These are phyloP conservation scores for Coenonympha arcania DNA, from an alignment of 2,888 invertebrate species.

Conservation along the genomic window DNA sequence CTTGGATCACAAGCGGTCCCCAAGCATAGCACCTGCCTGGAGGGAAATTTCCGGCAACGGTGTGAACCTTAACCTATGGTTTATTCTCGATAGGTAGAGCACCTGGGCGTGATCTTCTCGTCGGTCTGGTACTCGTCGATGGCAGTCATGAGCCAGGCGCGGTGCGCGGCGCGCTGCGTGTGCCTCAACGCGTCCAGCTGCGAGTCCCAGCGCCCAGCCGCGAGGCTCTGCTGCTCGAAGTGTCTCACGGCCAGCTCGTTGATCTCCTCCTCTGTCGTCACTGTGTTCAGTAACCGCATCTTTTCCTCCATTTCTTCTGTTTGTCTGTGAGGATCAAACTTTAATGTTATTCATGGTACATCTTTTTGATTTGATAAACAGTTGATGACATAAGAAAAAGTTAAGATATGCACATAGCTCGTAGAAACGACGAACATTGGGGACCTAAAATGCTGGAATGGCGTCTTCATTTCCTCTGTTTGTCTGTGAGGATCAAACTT, in stretches of 20 bases:
- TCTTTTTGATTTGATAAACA: no score
- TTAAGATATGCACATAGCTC: no score
- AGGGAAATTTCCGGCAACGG: no score
- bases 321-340: conserved; percentile 71
- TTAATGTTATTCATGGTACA: background rate
- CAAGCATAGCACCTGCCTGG: no score
- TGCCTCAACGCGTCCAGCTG: conserved; percentile 88
- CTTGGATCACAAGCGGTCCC: no score
- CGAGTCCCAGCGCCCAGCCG: conserved; percentile 89
- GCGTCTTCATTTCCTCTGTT: conserved; percentile 92
- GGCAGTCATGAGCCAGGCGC: conserved; percentile 90
- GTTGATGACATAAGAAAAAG: no score
- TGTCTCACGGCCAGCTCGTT: conserved; percentile 87
- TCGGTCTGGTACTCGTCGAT: conserved; percentile 67
- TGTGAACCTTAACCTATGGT: no score
- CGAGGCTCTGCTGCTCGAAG: conserved; percentile 86
- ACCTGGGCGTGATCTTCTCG: conserved; percentile 77
- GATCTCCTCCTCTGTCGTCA: conserved; percentile 87
- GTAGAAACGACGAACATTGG: no score
- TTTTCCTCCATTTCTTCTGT: conserved; percentile 92
- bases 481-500: conserved; percentile 71
- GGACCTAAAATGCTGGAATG: no score
- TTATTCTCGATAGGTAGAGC: no score
- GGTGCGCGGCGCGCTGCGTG: conserved; percentile 88
- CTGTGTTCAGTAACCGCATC: conserved; percentile 82